Evolutionary conservation across 2,113 vertebrate species (phyloP).

Genomic region (Percina caprodes): DNA sequence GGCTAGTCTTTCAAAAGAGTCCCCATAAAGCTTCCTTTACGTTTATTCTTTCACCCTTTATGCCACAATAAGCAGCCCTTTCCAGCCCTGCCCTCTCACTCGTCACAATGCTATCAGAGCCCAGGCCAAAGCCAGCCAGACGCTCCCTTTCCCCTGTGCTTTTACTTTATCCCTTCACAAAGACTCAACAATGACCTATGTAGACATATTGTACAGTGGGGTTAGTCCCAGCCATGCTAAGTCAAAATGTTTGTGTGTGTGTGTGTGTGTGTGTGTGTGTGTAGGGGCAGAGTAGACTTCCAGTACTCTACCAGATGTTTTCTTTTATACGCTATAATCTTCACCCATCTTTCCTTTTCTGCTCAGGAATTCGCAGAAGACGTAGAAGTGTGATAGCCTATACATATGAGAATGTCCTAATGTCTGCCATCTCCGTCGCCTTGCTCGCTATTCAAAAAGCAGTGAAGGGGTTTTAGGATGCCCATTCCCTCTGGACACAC

Average conservation of each 20-base stretch:
- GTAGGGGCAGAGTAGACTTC: background rate
- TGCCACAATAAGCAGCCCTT: slow-evolving; percentile 32
- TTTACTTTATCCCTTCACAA: slow-evolving; percentile 40
- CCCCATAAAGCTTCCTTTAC: slow-evolving; percentile 23
- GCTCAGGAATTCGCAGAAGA: slow-evolving; percentile 26
- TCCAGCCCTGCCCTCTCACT: slow-evolving; percentile 4
- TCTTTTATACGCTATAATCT: slow-evolving; percentile 40
- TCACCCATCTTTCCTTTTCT: slow-evolving; percentile 14
- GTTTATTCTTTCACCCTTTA: slow-evolving; percentile 23
- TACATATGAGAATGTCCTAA: slow-evolving; percentile 15
- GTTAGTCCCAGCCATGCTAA: slow-evolving; percentile 7
- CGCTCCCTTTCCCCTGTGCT: slow-evolving; percentile 43
- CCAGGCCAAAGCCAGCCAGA: slow-evolving; percentile 17
- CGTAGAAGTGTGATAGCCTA: slow-evolving; percentile 39
- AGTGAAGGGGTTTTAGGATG: slow-evolving; percentile 17
- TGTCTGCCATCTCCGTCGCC: background rate
- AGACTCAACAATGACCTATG: slow-evolving; percentile 44
- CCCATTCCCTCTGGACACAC: slow-evolving; percentile 27
- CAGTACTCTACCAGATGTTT: slow-evolving; percentile 2
- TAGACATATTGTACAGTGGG: slow-evolving; percentile 45
- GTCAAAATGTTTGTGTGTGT: background rate
- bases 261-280: too few relatives aligned
- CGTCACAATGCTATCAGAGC: slow-evolving; percentile 54
- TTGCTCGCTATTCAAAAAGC: slow-evolving; percentile 3
- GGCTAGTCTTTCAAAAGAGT: slow-evolving; percentile 20